Evolutionary conservation across 2,113 vertebrate genomes (phyloP).

Genomic region (Suricata suricatta): DNA sequence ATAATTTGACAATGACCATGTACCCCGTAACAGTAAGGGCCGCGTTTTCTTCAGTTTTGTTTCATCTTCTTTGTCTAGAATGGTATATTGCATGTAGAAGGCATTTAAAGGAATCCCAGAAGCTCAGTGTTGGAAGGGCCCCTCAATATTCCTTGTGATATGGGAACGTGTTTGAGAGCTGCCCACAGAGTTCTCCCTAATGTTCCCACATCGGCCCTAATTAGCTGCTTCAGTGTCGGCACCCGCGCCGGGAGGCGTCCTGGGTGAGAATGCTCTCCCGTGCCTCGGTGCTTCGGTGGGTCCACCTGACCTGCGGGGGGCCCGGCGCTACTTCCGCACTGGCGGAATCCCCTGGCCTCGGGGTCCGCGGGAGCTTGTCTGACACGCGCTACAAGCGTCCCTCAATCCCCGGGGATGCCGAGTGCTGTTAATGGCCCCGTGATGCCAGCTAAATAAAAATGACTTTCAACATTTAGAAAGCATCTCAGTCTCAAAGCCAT

Average conservation of each 20-base stretch:
- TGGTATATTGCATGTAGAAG: not conserved
- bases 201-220: not conserved
- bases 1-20: not conserved
- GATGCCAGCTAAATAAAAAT: conserved; percentile 1
- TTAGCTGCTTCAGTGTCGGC: not conserved
- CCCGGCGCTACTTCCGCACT: fast-evolving
- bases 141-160: fast-evolving
- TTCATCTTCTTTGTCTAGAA: not conserved
- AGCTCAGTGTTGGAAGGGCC: not conserved
- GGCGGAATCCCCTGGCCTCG: not conserved
- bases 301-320: not conserved
- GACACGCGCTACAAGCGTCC: not conserved
- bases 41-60: not conserved
- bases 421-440: not conserved
- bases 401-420: not conserved
- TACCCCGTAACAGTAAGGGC: not conserved
- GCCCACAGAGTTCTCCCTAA: not conserved
- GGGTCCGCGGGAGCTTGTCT: not conserved
- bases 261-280: fast-evolving
- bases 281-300: not conserved
- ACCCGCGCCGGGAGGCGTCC: fast-evolving
- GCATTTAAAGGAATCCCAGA: not conserved
- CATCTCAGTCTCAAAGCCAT: not conserved
- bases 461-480: not conserved
- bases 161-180: fast-evolving